Evolutionary conservation across 1,140 invertebrate species (phyloP), one percentile per base, ranked within the genome.

Genomic region (Dreissena polymorpha): DNA sequence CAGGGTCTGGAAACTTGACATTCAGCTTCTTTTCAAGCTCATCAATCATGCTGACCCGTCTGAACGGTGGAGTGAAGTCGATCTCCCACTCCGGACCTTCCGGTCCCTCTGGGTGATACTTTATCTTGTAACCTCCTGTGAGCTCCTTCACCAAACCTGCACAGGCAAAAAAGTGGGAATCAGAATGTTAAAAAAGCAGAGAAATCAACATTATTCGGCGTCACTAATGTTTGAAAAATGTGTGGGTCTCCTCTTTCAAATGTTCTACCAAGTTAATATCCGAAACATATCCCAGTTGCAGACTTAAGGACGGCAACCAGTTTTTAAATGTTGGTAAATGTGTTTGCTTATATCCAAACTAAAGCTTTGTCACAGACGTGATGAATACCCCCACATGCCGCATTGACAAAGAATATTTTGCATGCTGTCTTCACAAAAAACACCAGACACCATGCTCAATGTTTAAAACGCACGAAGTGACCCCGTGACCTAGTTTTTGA

Each of bases 61-160:
- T 97, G 93, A 99, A 99, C 18, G 99, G 99, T 69, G 99, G 99
- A 23, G 98, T 99, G 91, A 99, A 99, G 92, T 99, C 98, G 73
- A 99, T 95, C 92, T 98, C 97, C 82, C 90, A 90, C 69, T 95
- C 95, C 86, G 96, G 95, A 10, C 94, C 94, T 7, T 93, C 89
- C 0, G 95, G 95, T 0, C 98, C 98, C 88, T 99, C 96, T 0
- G 98, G 98, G 93, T 99, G 98, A 90, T 98, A 99, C 88, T 95
- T 96, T 14, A 99, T 92, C 89, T 95, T 95, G 91, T 96, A 95
- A 0, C 94, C 93, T 13, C 96, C 96, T 86, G 93, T 94, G 75
- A 97, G 94, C 73, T 92, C 91, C 86, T 95, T 96, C 0, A 96
- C 96, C 95, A 97, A 94, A 70, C 95, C 95, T 95, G 87, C 14